Conservation (phyloP, 1,140 invertebrate species). For the Nylanderia fulva region DNA sequence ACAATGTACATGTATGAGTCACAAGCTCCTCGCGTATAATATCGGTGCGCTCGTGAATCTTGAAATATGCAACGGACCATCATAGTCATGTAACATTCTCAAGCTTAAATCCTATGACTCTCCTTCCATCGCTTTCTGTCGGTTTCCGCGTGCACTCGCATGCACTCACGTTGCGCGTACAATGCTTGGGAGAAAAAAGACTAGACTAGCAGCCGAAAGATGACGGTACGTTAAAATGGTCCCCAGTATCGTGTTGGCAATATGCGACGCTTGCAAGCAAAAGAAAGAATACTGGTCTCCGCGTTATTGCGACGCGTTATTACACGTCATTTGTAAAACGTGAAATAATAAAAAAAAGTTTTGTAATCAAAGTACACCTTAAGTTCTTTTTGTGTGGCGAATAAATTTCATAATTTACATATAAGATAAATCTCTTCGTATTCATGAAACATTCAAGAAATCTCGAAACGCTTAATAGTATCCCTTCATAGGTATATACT, state of each 20-base stretch:
- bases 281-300: background rate
- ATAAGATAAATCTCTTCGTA: background rate
- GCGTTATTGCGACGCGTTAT: slow-evolving; percentile 6
- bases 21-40: slow-evolving; percentile 31
- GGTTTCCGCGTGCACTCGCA: slow-evolving; percentile 37
- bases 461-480: background rate
- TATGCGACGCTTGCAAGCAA: slow-evolving; percentile 43
- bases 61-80: slow-evolving; percentile 77
- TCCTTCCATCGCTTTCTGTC: slow-evolving; percentile 37
- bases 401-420: background rate
- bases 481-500: no score
- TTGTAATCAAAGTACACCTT: background rate
- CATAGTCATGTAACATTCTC: slow-evolving; percentile 70
- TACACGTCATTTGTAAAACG: slow-evolving; percentile 6
- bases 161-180: slow-evolving; percentile 47
- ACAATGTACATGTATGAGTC: slow-evolving; percentile 4
- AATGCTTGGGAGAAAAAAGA: slow-evolving; percentile 53
- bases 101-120: slow-evolving; percentile 69
- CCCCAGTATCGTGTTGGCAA: slow-evolving; percentile 48
- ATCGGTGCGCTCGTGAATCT: slow-evolving; percentile 62
- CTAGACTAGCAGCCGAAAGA: slow-evolving; percentile 52
- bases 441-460: background rate
- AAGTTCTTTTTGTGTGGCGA: background rate
- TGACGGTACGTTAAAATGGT: slow-evolving; percentile 63
- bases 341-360: slow-evolving; percentile 6